Base-by-base conservation (phyloP, 1,140 invertebrate species). In the Bombus terrestris region DNA sequence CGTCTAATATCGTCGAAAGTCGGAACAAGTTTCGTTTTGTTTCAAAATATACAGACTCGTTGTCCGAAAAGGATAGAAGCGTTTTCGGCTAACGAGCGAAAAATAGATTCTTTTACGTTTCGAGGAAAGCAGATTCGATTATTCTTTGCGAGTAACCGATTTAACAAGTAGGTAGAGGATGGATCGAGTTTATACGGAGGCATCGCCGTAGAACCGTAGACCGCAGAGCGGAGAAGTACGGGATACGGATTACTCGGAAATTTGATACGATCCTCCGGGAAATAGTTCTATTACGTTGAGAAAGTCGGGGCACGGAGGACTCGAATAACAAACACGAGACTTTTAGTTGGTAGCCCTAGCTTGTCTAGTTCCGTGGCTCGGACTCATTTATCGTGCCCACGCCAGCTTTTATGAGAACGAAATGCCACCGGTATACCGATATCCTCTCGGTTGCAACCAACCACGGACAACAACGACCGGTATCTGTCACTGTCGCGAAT, bases 401-500 rank as follows among this genome's bases (percentile, higher is more conserved):
- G 84, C 59, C 77, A 59, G 86, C 86, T 76, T 81, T 91, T 89
- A 89, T 81, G 88, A 86, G 91, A 92, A 88, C 83, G 85, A 89
- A 90, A 92, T 91, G 87, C 81, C 88, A 89, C 81, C 76, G 66
- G 90, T 89, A 92, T 89, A 92, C 88, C 90, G 89, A 89, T 92
- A 92, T 80, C 69, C 81, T 59, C 73, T 12, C 18, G 81, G 87
- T 59, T 64, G 47, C 64, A 35, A 79, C 62, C 88, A 84, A 41
- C 85, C 90, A 86, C 69, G 88, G 73, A 86, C 85, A 88, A 87
- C 88, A 92, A 92, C 88, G 86, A 89, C 85, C 83, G 86, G 86
- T 91, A 92, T 92, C 87, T 85, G 92, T 92, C 91, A 92, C 86
- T 91, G 90, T 92, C 91, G 81, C 83, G 71, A 76, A 25, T 41